A percentile compares a stretch with the other conserved stretches of the same genome.
Conservation (phyloP, 2,888 invertebrate genomes). For the Acanthosepion esculentum region DNA sequence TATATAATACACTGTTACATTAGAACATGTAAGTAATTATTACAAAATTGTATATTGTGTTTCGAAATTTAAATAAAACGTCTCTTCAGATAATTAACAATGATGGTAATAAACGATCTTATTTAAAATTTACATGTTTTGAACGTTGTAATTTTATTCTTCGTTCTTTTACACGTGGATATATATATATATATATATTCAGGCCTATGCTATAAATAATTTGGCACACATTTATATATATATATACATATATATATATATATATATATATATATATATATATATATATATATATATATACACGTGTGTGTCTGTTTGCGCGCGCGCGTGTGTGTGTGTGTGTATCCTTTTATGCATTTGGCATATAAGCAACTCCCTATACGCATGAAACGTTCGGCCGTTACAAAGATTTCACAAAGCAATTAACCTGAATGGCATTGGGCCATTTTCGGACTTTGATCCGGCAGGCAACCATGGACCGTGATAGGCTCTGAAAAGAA, state of each 20-base stretch:
- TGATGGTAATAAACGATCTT: too few relatives aligned
- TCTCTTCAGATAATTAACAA: too few relatives aligned
- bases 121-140: too few relatives aligned
- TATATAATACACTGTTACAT: too few relatives aligned
- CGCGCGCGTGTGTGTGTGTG: not conserved
- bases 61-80: too few relatives aligned
- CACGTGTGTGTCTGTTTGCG: not conserved
- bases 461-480: not conserved
- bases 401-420: not conserved
- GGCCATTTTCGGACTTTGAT: slow-evolving; percentile 11
- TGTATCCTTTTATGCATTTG: not conserved
- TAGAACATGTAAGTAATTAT: too few relatives aligned
- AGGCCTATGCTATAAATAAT: too few relatives aligned
- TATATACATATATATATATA: not conserved
- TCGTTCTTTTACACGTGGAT: too few relatives aligned
- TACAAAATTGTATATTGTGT: too few relatives aligned
- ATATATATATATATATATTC: too few relatives aligned
- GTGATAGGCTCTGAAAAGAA: not conserved
- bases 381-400: not conserved
- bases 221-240: not conserved
- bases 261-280: not conserved
- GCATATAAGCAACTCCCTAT: not conserved
- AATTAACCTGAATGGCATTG: not conserved
- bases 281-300: not conserved
- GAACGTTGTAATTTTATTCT: too few relatives aligned